Base-by-base conservation (phyloP, 2,113 vertebrate species). In the Peromyscus californicus region DNA sequence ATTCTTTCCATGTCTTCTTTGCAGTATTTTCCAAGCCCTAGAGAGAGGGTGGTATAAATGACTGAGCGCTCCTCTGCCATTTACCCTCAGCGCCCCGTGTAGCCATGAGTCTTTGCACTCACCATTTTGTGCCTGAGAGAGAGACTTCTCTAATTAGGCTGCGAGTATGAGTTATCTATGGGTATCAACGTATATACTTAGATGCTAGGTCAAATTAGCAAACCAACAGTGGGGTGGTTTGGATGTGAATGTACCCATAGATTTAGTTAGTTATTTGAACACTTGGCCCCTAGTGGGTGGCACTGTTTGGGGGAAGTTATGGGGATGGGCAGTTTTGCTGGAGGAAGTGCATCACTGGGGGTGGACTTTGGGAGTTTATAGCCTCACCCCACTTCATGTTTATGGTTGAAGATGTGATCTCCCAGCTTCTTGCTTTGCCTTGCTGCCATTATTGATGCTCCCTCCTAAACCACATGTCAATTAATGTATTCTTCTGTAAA, bases 61-160 rank as follows among this genome's bases (percentile, higher is more conserved):
- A 31, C 39, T 2, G 26, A 67, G 5, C 29, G 7, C 57, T 39
- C 57, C 11, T 13, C 9, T 21, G 29, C 1, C 4, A 7, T 16
- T 86, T 33, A 29, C 17, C 11, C 15, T 31, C 39, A 33, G 39
- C 0, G 2, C 39, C 83, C 39, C 0, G 29, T 10, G 4, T 8
- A 85, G 61, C 7, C 13, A 17, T 19, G 82, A 45, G n/a, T 84
- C n/a, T 19, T 29, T 4, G 26, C 8, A 85, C 17, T 65, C 39
- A 42, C 83, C 39, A 31, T 65, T 10, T 85, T 63, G 8, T 31
- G 8, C 8, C 29, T 1, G 13, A 85, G 39, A 63, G n/a, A 84
- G n/a, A 42, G 59, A 7, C 39, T 85, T 85, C 39, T 85, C 15
- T 45, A 33, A 61, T 42, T 85, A 85, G 16, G 39, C 17, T 22